phyloP scores from a whole-genome alignment of 1,140 invertebrate species.

The Heliconius hewitsoni region DNA sequence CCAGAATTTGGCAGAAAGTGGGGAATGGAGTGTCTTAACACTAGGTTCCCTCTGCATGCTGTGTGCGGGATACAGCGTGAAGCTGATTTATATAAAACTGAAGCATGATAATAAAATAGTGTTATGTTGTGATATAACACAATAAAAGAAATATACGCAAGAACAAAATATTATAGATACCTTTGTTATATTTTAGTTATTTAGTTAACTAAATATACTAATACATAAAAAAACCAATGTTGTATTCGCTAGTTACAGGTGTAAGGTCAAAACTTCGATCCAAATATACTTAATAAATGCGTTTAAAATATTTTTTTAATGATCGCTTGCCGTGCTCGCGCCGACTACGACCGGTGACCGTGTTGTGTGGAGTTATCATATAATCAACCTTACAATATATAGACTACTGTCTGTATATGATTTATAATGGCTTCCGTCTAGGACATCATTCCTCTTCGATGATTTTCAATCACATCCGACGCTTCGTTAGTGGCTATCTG shows the following conservation, averaged over 20 bases:
- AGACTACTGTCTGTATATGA: conserved; percentile 71
- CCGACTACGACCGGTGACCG: not conserved
- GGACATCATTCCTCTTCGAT: conserved; percentile 75
- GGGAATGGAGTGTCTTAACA: too few species aligned
- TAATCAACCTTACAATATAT: conserved; percentile 78
- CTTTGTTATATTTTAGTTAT: too few species aligned
- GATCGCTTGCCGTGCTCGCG: conserved; percentile 41
- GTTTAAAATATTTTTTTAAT: conserved; percentile 68
- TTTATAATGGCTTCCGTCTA: conserved; percentile 78
- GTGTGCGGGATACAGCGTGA: too few species aligned
- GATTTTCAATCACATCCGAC: conserved; percentile 79
- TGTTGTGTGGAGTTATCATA: conserved; percentile 71
- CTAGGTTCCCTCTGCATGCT: too few species aligned
- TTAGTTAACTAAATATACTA: too few species aligned
- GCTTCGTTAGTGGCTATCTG: conserved; percentile 77
- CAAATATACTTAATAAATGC: conserved; percentile 57
- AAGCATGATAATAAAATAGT: not conserved
- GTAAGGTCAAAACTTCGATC: conserved; percentile 53
- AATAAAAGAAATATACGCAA: not conserved
- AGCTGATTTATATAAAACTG: not conserved
- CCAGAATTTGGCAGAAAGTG: too few species aligned
- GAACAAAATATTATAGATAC: too few species aligned
- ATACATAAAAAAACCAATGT: not conserved
- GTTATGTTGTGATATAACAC: not conserved
- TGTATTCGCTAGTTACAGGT: not conserved